Conservation (phyloP, 2,113 vertebrate genomes). For the Montifringilla adamsi region DNA sequence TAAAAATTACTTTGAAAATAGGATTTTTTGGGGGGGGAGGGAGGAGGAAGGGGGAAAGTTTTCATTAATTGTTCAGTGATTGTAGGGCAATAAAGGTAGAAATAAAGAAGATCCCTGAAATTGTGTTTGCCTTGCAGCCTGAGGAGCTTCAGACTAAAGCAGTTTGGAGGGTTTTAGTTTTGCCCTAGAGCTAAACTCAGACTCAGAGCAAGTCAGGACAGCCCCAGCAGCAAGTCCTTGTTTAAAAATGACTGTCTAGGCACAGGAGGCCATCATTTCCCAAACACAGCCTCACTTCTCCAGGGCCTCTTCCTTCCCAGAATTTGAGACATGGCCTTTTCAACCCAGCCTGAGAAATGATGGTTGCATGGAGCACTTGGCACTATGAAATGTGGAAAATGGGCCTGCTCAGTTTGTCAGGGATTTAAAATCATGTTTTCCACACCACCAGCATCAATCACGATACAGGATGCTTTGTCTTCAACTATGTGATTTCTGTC, state of each 20-base stretch:
- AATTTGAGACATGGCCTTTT: background rate
- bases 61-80: background rate
- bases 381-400: background rate
- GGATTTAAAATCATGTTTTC: background rate
- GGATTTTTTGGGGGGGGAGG: fast-evolving
- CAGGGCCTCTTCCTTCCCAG: background rate
- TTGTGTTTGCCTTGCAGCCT: background rate
- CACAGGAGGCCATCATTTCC: background rate
- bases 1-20: background rate
- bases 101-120: background rate
- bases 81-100: background rate
- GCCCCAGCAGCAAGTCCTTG: background rate
- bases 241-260: background rate
- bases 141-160: background rate
- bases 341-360: background rate
- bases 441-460: background rate
- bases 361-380: background rate
- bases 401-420: background rate
- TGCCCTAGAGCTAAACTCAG: background rate
- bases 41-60: fast-evolving
- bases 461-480: background rate
- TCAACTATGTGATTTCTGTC: background rate
- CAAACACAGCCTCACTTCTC: background rate
- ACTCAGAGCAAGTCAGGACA: background rate
- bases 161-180: background rate